Conservation (phyloP, 1,140 invertebrate genomes). For the Bombus impatiens region DNA sequence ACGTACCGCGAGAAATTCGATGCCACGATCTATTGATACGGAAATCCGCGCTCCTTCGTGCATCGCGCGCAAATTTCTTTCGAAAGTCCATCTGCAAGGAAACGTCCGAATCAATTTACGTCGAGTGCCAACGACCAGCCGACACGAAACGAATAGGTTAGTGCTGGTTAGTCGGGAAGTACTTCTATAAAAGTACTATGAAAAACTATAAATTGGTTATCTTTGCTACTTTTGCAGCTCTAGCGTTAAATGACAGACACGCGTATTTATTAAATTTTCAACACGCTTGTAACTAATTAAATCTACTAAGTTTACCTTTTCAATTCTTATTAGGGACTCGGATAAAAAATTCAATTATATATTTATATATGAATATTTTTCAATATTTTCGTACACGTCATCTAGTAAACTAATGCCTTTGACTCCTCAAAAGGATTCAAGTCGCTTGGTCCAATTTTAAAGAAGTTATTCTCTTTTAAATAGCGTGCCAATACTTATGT, state of each 20-base stretch:
- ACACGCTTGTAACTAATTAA: too few species aligned
- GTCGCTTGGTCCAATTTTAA: too few species aligned
- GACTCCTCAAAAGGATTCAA: too few species aligned
- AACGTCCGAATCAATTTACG: not conserved
- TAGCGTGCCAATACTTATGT: too few species aligned
- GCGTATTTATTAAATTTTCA: too few species aligned
- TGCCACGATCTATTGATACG: constrained; percentile 28
- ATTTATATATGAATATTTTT: too few species aligned
- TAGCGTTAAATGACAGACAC: not conserved
- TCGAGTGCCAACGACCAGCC: not conserved
- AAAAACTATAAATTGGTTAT: not conserved
- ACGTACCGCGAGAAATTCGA: constrained; percentile 41
- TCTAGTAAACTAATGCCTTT: too few species aligned
- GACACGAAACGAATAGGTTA: not conserved
- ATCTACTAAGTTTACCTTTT: too few species aligned
- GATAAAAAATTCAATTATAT: too few species aligned
- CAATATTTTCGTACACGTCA: too few species aligned
- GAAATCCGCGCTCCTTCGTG: constrained; percentile 39
- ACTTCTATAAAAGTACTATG: not conserved
- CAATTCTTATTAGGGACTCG: too few species aligned
- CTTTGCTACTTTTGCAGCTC: not conserved
- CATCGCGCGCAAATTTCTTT: constrained; percentile 25
- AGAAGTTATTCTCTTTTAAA: too few species aligned
- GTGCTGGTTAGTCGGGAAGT: not conserved
- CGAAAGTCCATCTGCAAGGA: not conserved